Percentiles rank a stretch among this genome's conserved stretches.
Evolutionary conservation across 2,113 vertebrate species (phyloP).

Genomic region (Dasyprocta punctata): DNA sequence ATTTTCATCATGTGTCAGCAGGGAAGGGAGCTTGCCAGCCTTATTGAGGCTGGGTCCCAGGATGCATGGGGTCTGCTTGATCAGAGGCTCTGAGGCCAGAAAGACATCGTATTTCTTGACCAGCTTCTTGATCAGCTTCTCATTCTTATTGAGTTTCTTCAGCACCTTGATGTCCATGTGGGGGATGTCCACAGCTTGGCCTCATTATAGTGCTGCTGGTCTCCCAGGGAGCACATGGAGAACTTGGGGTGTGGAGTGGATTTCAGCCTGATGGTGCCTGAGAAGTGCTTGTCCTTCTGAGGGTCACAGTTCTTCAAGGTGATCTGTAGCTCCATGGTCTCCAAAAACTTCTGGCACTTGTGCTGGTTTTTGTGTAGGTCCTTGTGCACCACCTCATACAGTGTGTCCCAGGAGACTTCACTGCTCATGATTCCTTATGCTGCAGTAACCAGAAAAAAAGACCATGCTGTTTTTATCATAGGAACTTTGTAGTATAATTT

Average conservation of each 20-base stretch:
- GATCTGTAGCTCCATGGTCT: no score
- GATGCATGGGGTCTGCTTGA: conserved; percentile 88
- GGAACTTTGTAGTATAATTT: not conserved
- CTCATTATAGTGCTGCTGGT: conserved; percentile 99
- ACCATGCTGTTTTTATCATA: not conserved
- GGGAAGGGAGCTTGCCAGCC: conserved; percentile 97
- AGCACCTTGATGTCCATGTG: conserved; percentile 99
- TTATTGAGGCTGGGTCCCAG: conserved; percentile 97
- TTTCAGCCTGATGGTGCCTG: conserved; percentile 90
- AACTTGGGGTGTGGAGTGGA: conserved; percentile 97
- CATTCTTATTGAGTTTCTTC: conserved; percentile 99
- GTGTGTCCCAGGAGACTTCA: no score
- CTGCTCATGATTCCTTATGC: no score
- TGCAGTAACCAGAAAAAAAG: no score
- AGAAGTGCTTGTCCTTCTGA: no score
- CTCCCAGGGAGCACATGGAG: conserved; percentile 96
- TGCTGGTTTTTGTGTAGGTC: no score
- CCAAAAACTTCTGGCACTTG: no score
- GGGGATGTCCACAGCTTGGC: conserved; percentile 96
- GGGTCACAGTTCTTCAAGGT: no score
- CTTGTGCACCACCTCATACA: no score
- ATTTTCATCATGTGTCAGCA: conserved; percentile 98
- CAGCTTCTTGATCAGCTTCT: conserved; percentile 96
- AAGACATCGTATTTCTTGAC: conserved; percentile 99
- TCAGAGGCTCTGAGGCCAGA: conserved; percentile 96